Percentiles rank a stretch among this genome's conserved stretches.
Conservation (phyloP, 2,113 vertebrate species). For the Murina feae region DNA sequence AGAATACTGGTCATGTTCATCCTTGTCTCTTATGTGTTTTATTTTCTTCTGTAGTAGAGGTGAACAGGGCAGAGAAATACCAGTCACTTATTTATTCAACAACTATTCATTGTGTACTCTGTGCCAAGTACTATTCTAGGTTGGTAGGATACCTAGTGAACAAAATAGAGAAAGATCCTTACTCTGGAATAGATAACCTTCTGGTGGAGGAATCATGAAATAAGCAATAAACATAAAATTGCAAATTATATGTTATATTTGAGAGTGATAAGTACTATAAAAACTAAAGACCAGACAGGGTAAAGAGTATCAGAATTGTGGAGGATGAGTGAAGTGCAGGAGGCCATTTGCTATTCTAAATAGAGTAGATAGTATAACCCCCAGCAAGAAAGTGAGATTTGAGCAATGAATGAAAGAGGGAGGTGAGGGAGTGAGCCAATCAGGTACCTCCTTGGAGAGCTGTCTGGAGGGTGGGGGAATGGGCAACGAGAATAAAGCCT, state of each 20-base stretch:
- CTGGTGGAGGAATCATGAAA: background rate
- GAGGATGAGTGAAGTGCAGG: too few relatives aligned
- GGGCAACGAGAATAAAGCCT: background rate
- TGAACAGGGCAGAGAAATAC: background rate
- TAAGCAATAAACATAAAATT: background rate
- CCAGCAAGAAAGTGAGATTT: background rate
- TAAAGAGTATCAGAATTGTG: background rate
- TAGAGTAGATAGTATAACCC: background rate
- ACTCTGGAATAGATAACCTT: background rate
- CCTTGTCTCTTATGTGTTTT: background rate
- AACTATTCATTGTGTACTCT: background rate
- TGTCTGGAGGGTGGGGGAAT: background rate
- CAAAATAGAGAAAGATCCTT: background rate
- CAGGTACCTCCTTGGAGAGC: background rate
- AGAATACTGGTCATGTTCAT: background rate
- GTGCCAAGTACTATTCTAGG: background rate
- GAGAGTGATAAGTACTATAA: background rate
- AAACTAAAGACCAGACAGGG: background rate
- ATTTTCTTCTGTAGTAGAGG: background rate
- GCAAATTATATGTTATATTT: background rate
- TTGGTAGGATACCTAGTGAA: background rate
- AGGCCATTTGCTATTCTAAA: background rate
- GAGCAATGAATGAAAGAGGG: background rate
- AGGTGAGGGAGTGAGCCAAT: background rate
- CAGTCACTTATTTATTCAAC: background rate